Conservation (phyloP, 92 coral and sea anemone genomes). For the Pocillopora meandrina region DNA sequence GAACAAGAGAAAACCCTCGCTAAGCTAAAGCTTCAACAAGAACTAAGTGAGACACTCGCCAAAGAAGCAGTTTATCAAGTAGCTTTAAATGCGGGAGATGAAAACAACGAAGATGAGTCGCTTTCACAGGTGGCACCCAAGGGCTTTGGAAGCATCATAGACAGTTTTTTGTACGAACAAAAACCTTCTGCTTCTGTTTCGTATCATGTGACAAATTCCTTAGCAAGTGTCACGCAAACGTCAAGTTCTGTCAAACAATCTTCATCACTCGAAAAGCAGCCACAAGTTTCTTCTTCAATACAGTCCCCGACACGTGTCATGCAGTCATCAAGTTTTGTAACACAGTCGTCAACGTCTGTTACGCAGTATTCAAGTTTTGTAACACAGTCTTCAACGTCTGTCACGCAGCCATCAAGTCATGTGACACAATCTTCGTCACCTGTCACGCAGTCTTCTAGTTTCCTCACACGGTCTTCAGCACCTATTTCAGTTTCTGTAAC, state of each 20-base stretch:
- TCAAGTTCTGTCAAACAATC: too few species aligned
- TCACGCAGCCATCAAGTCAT: too few species aligned
- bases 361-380: too few species aligned
- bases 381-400: background rate
- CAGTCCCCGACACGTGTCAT: background rate
- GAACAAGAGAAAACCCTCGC: conserved; percentile 35
- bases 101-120: too few species aligned
- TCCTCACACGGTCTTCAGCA: too few species aligned
- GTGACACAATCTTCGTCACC: too few species aligned
- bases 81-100: conserved; percentile 18
- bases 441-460: too few species aligned
- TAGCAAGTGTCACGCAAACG: too few species aligned
- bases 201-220: too few species aligned
- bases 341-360: background rate
- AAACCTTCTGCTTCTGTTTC: background rate
- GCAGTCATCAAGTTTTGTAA: background rate
- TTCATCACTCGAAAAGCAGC: too few species aligned
- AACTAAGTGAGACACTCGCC: conserved; percentile 36
- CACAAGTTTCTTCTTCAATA: background rate
- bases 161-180: conserved; percentile 3
- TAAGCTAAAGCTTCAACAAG: conserved; percentile 40
- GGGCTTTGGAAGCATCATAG: conserved; percentile 9
- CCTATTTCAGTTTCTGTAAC: too few species aligned
- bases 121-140: background rate
- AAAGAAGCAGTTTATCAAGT: conserved; percentile 46